Conservation (phyloP, 2,888 invertebrate species). For the Arrhopalites spinosus region DNA sequence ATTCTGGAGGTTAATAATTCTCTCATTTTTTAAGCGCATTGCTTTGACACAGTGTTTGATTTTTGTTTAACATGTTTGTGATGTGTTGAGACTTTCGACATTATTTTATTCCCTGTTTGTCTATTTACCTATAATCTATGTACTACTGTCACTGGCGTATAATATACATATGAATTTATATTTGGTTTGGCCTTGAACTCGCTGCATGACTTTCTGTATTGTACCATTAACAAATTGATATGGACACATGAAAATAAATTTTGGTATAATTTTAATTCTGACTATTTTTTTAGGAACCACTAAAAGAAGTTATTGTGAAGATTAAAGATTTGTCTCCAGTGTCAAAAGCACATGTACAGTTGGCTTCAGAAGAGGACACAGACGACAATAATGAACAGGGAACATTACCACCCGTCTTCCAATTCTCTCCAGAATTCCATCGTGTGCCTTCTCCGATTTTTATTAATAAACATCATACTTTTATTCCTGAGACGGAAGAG, state of each 20-base stretch:
- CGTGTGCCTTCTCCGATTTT: constrained; percentile 53
- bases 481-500: constrained; percentile 32
- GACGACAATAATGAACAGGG: constrained; percentile 26
- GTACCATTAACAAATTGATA: neutral
- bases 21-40: too few relatives aligned
- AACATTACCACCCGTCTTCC: constrained; percentile 6
- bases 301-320: constrained; percentile 50
- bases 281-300: constrained; percentile 37
- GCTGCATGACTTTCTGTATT: neutral
- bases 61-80: too few relatives aligned
- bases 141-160: neutral
- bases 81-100: too few relatives aligned
- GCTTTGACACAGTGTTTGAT: too few relatives aligned
- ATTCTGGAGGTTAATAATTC: too few relatives aligned
- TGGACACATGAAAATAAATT: neutral
- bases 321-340: constrained; percentile 51
- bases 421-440: constrained; percentile 47
- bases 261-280: neutral
- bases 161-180: neutral
- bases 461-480: constrained; percentile 40
- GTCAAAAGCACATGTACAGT: constrained; percentile 36
- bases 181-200: neutral
- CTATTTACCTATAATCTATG: too few relatives aligned
- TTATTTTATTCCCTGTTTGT: too few relatives aligned
- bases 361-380: constrained; percentile 43